phyloP scores from a whole-genome alignment of 2,888 invertebrate species.

The Philereme vetulata region DNA sequence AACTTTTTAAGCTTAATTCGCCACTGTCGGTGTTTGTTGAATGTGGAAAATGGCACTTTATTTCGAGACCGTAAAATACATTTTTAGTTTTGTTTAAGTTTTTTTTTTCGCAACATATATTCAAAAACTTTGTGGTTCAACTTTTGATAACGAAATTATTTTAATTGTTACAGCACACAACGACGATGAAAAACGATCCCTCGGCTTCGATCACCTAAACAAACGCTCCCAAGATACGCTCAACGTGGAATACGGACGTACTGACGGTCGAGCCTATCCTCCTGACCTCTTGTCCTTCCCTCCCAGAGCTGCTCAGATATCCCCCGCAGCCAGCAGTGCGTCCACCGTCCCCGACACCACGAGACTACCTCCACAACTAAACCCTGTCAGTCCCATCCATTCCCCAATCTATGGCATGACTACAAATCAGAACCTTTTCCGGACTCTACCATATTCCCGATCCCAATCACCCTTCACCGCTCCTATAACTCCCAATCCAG shows the following conservation, averaged over 20 bases:
- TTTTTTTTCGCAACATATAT: not conserved
- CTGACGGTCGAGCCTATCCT: constrained; percentile 86
- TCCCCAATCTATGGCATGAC: constrained; percentile 86
- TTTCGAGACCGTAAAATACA: not conserved
- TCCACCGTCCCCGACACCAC: constrained; percentile 91
- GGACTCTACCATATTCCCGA: constrained; percentile 91
- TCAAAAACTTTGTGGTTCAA: not conserved
- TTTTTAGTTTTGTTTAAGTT: too few species aligned
- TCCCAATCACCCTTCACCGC: constrained; percentile 91
- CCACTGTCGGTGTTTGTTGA: constrained; percentile 1
- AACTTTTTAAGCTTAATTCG: constrained; percentile 2
- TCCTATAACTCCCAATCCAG: constrained; percentile 82
- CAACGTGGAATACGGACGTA: constrained; percentile 81
- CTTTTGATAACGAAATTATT: too few species aligned
- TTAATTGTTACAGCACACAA: constrained; percentile 77
- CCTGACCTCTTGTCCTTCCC: constrained; percentile 93
- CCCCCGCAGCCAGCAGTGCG: constrained; percentile 91
- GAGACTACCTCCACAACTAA: constrained; percentile 83
- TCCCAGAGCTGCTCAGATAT: constrained; percentile 87
- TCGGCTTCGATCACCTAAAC: constrained; percentile 85
- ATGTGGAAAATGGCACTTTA: constrained; percentile 3
- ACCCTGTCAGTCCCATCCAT: constrained; percentile 86
- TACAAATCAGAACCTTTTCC: constrained; percentile 87
- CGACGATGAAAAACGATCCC: constrained; percentile 88
- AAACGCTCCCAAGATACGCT: constrained; percentile 82